phyloP scores from a whole-genome alignment of 1,140 invertebrate genomes.

The Harpegnathos saltator region DNA sequence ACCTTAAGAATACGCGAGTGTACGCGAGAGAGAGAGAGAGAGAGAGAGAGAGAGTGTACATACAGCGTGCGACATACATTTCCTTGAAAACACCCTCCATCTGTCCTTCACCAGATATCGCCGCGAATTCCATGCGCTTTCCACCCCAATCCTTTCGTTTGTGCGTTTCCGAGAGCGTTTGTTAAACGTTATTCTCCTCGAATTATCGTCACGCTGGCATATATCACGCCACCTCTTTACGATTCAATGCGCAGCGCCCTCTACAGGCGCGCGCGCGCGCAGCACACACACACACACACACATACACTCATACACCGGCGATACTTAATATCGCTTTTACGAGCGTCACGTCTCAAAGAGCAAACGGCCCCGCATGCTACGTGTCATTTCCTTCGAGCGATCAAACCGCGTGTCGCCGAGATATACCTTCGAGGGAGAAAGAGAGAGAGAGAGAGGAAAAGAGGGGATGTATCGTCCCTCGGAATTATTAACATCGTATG shows the following conservation, averaged over 20 bases:
- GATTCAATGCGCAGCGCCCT: neutral
- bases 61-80: too few species aligned
- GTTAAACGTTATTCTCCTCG: neutral
- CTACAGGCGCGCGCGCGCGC: too few species aligned
- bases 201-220: neutral
- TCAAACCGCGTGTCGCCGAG: neutral
- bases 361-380: neutral
- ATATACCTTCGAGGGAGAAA: neutral
- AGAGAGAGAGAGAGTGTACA: too few species aligned
- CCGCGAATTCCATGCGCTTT: too few species aligned
- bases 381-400: neutral
- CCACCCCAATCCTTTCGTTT: neutral
- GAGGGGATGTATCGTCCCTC: neutral
- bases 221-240: neutral
- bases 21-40: too few species aligned
- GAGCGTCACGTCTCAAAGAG: neutral
- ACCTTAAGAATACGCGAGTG: too few species aligned
- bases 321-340: constrained; percentile 36
- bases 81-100: too few species aligned
- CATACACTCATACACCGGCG: neutral
- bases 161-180: neutral
- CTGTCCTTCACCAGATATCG: too few species aligned
- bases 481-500: constrained; percentile 45
- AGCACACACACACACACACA: neutral
- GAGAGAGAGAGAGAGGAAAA: too few species aligned